Evolutionary conservation across 1,140 invertebrate species (phyloP), one percentile per base, ranked within the genome.

Genomic region (Phocides pigmalion): DNA sequence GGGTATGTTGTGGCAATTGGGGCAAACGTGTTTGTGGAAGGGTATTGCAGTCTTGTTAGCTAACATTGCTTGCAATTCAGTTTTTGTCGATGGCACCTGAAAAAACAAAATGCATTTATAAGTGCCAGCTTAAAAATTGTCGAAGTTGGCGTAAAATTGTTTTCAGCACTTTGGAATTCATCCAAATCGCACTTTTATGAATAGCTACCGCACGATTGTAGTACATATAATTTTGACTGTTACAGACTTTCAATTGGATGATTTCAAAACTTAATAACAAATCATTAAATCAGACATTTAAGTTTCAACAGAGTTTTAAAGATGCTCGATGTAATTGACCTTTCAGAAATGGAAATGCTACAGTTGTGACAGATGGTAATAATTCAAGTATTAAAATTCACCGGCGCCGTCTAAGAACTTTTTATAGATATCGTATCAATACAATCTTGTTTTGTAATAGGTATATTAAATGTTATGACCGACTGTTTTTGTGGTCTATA

Each of bases 1-100:
- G 0, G 97, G 97, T 56, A 98, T 96, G 39, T 95, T 96, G 80
- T 98, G 97, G 81, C 97, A 98, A 39, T 95, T 95, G 6, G 97
- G 94, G 76, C 97, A 98, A 0, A 98, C 93, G 74, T 96, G 96
- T 82, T 98, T 97, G 83, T 98, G 97, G 83, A 98, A 98, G 9
- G 97, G 97, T 73, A 98, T 96, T 0, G 97, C 97, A 12, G 94
- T 94, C 35, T 95, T 95, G 42, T 94, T 94, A 44, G 93, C 93
- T 63, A 98, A 82, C 95, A 97, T 96, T 65, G 93, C 93, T 68
- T 95, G 93, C 72, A 98, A 89, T 76, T 94, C 93, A 0, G 93
- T 94, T 87, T 98, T 98, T 42, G 95, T 96, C 41, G 93, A 92
- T 28, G 96, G 96, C 41, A 96, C 95, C 61, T 93, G 77, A 59